A percentile compares a stretch with the other conserved stretches of the same genome.
Evolutionary conservation across 2,888 invertebrate species (phyloP).

Genomic region (Epirrhoe alternata): DNA sequence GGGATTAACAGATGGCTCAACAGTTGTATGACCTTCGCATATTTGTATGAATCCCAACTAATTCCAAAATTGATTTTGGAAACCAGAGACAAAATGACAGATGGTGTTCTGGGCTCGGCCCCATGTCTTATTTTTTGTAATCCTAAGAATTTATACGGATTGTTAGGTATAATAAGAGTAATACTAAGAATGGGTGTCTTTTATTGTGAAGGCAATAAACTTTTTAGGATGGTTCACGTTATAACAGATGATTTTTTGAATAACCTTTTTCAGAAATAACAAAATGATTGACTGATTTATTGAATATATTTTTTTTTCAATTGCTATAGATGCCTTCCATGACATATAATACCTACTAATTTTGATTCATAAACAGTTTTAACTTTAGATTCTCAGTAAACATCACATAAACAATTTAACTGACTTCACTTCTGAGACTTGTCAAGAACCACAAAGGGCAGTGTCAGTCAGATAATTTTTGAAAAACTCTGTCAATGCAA

Average conservation of each 20-base stretch:
- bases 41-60: not conserved
- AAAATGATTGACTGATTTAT: not conserved
- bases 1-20: slow-evolving; percentile 38
- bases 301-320: not conserved
- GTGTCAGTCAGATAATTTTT: not conserved
- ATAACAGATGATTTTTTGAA: too few species aligned
- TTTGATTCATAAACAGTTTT: not conserved
- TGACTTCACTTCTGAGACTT: not conserved
- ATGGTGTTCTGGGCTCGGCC: not conserved
- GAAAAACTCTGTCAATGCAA: slow-evolving; percentile 9
- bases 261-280: too few species aligned
- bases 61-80: not conserved
- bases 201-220: too few species aligned
- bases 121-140: too few species aligned
- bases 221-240: too few species aligned
- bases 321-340: too few species aligned
- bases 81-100: not conserved
- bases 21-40: slow-evolving; percentile 12
- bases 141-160: too few species aligned
- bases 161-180: too few species aligned
- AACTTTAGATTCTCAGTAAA: not conserved
- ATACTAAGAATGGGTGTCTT: too few species aligned
- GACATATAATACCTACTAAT: not conserved
- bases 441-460: not conserved
- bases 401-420: not conserved